A percentile compares a stretch with the other conserved stretches of the same genome.
These are phyloP conservation scores for Tetheella fluctuosa DNA, from an alignment of 2,888 invertebrate genomes.

Conservation along the genomic window DNA sequence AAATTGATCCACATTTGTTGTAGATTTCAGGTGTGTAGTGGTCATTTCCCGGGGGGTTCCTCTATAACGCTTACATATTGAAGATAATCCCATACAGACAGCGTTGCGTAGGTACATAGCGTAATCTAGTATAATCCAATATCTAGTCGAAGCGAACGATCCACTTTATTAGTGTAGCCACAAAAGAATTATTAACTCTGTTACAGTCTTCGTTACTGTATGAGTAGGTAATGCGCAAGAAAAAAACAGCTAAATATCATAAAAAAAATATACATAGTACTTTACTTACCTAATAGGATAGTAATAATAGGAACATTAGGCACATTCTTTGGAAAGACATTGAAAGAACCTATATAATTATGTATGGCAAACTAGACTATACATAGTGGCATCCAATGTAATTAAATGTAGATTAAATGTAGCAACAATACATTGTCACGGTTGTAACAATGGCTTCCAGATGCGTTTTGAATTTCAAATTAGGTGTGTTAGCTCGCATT, in stretches of 20 bases:
- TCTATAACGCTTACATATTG: conserved; percentile 10
- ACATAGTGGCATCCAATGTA: too few relatives aligned
- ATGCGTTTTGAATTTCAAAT: conserved; percentile 21
- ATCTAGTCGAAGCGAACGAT: background rate
- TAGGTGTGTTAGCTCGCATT: conserved; percentile 2
- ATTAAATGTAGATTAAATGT: background rate
- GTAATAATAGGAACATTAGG: too few relatives aligned
- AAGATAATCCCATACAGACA: conserved; percentile 7
- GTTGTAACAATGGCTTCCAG: background rate
- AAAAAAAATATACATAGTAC: too few relatives aligned
- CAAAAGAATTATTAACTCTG: background rate
- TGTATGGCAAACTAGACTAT: too few relatives aligned
- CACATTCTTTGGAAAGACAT: too few relatives aligned
- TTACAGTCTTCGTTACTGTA: too few relatives aligned
- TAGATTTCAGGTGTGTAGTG: conserved; percentile 14
- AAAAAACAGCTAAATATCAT: too few relatives aligned
- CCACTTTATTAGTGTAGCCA: background rate
- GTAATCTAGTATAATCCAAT: conserved; percentile 3
- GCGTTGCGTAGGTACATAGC: background rate
- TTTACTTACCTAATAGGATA: too few relatives aligned
- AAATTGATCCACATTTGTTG: conserved; percentile 3
- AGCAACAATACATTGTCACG: conserved; percentile 1
- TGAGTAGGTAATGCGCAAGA: too few relatives aligned
- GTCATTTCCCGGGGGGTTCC: conserved; percentile 11
- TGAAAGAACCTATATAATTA: too few relatives aligned